Conservation (phyloP, 2,888 invertebrate species). For the Limnephilus auricula region DNA sequence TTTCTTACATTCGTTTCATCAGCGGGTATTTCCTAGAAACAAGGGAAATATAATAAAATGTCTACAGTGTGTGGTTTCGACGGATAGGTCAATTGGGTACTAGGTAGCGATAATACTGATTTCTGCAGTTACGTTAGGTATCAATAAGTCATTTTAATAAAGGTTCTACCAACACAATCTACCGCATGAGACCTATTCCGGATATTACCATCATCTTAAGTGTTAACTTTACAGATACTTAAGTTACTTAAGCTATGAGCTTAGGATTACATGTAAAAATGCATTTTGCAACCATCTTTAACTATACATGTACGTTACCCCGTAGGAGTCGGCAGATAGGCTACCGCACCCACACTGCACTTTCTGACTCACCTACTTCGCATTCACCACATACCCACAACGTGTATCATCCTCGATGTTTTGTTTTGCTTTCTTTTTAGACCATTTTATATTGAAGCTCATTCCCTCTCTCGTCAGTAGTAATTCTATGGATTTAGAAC, state of each 20-base stretch:
- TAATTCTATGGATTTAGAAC: slow-evolving; percentile 2
- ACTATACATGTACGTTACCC: neutral
- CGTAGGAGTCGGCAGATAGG: neutral
- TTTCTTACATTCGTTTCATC: neutral
- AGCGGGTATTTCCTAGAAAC: neutral
- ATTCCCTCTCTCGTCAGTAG: neutral
- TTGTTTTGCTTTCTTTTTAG: neutral
- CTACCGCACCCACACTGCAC: neutral
- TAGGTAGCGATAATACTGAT: neutral
- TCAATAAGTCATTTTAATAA: neutral
- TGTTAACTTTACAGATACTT: neutral
- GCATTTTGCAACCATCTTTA: neutral
- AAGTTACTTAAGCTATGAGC: neutral
- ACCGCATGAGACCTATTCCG: neutral
- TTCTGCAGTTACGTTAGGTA: neutral
- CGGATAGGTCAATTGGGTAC: neutral
- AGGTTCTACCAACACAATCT: neutral
- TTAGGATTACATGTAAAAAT: neutral
- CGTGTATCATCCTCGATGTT: neutral
- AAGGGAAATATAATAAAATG: neutral
- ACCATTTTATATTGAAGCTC: neutral
- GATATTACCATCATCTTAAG: neutral
- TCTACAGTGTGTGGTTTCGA: neutral
- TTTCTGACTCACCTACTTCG: neutral
- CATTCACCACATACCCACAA: neutral